phyloP scores from a whole-genome alignment of 2,113 vertebrate genomes.

The Neogobius melanostomus region DNA sequence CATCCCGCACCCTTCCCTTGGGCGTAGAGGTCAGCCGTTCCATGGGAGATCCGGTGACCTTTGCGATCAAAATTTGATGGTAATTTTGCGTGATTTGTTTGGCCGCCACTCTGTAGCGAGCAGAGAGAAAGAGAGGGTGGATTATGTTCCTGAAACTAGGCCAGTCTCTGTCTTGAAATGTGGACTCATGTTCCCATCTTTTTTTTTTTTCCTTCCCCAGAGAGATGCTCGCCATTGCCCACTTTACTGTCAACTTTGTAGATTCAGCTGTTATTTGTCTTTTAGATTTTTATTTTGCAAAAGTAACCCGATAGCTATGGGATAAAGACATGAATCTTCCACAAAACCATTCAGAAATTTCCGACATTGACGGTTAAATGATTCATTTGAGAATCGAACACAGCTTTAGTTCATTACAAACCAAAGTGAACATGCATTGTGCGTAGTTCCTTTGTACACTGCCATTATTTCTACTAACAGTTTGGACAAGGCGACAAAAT shows the following conservation, averaged over 20 bases:
- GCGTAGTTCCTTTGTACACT: neutral
- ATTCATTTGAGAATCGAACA: constrained; percentile 1
- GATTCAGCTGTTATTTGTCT: constrained; percentile 26
- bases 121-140: constrained; percentile 29
- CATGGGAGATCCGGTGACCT: constrained; percentile 61
- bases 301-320: neutral
- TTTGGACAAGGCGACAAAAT: neutral
- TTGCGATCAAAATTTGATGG: constrained; percentile 60
- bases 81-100: constrained; percentile 65
- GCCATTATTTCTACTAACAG: neutral
- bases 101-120: constrained; percentile 29
- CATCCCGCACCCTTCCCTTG: constrained; percentile 25
- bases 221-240: constrained; percentile 39
- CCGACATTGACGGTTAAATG: neutral
- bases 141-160: constrained; percentile 64
- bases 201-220: constrained; percentile 52
- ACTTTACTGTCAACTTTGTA: constrained; percentile 40
- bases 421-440: constrained; percentile 2
- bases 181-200: constrained; percentile 61
- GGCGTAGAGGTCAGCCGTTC: constrained; percentile 45
- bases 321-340: neutral
- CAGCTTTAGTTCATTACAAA: constrained; percentile 7
- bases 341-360: neutral
- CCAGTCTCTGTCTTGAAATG: constrained; percentile 69
- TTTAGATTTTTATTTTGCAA: neutral